A percentile compares a stretch with the other conserved stretches of the same genome.
Conservation (phyloP, 1,140 invertebrate genomes). For the Andricus grossulariae region DNA sequence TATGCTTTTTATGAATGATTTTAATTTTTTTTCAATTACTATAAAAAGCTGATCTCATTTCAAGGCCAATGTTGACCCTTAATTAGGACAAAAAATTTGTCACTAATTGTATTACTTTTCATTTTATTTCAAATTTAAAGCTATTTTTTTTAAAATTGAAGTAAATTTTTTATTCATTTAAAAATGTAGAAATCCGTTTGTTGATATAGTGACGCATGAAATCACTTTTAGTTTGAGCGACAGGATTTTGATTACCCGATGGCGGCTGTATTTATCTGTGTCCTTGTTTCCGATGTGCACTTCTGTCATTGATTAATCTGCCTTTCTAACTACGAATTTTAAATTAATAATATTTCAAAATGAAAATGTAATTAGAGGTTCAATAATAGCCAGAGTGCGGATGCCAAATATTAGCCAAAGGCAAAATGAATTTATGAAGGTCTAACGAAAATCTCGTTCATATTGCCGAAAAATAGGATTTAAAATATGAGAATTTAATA, state of each 20-base stretch:
- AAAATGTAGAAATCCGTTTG: neutral
- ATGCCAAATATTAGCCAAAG: neutral
- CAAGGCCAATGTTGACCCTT: no score
- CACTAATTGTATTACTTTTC: no score
- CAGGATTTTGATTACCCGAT: constrained; percentile 13
- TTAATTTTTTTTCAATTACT: no score
- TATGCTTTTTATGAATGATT: no score
- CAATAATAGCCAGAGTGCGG: neutral
- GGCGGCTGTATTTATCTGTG: neutral
- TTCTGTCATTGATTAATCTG: constrained; percentile 18
- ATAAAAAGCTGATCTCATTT: no score
- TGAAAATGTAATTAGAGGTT: constrained; percentile 4
- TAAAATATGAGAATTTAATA: no score
- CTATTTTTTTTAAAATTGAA: neutral
- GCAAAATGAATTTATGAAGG: no score
- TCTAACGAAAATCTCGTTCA: no score
- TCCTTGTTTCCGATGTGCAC: constrained; percentile 3
- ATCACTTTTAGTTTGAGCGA: constrained; percentile 7
- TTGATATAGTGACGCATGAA: neutral
- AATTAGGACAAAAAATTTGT: no score
- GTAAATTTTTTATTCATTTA: neutral
- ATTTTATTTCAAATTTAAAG: no score
- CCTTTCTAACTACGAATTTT: neutral
- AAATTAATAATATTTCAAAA: constrained; percentile 2
- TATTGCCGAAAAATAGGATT: no score